Conservation (phyloP, 2,113 vertebrate species). For the Poeciliopsis prolifica region DNA sequence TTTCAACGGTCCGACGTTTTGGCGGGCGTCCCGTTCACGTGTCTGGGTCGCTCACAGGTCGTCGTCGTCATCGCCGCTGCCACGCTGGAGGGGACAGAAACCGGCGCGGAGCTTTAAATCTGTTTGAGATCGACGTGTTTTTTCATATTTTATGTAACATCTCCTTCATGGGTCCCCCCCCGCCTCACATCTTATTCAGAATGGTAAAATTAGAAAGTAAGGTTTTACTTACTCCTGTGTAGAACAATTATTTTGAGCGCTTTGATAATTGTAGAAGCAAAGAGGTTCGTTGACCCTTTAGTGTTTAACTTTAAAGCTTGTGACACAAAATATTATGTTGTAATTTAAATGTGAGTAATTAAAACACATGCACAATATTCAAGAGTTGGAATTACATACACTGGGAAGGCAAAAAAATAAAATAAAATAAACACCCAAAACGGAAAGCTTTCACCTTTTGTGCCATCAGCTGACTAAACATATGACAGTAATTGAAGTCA, state of each 20-base stretch:
- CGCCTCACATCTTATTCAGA: no score
- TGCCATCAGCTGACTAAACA: constrained; percentile 12
- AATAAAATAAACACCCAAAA: background rate
- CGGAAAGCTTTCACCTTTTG: constrained; percentile 2
- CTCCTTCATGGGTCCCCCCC: no score
- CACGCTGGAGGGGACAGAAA: background rate
- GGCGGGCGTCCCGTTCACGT: background rate
- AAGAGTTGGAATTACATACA: background rate
- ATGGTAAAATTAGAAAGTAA: background rate
- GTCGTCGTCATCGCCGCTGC: background rate
- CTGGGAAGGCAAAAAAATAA: background rate
- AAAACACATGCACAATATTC: background rate
- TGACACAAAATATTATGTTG: background rate
- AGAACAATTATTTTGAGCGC: background rate
- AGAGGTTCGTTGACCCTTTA: background rate
- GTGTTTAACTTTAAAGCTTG: background rate
- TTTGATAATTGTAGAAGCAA: background rate
- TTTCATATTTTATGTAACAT: background rate
- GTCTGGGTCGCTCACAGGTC: background rate
- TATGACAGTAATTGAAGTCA: constrained; percentile 25
- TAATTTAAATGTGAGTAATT: background rate
- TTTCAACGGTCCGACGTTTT: background rate
- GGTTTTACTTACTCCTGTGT: background rate
- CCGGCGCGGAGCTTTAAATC: background rate
- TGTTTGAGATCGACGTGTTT: background rate